A percentile compares a stretch with the other conserved stretches of the same genome.
phyloP scores from a whole-genome alignment of 2,888 invertebrate genomes.

The Ypsolopha sequella region DNA sequence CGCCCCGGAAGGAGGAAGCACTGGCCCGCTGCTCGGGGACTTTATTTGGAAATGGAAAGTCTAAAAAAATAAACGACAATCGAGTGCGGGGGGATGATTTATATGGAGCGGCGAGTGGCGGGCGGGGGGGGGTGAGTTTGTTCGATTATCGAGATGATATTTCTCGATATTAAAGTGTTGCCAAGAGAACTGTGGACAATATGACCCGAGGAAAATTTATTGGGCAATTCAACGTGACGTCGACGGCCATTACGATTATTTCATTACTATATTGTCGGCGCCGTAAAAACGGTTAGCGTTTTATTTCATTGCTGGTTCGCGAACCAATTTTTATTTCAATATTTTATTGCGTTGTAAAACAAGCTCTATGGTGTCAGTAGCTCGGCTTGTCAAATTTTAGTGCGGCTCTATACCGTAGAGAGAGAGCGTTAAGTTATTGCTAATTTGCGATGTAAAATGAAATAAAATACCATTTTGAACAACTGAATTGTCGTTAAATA shows the following conservation, averaged over 20 bases:
- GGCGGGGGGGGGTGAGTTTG: slow-evolving; percentile 21
- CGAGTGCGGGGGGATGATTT: slow-evolving; percentile 57
- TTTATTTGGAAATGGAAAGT: slow-evolving; percentile 71
- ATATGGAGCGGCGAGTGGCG: slow-evolving; percentile 47
- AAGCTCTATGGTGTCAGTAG: slow-evolving; percentile 7
- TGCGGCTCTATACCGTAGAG: background rate
- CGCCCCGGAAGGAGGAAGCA: slow-evolving; percentile 68
- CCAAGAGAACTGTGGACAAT: slow-evolving; percentile 66
- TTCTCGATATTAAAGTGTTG: slow-evolving; percentile 71
- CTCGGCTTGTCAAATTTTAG: background rate
- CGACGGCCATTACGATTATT: slow-evolving; percentile 67
- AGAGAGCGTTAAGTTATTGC: background rate
- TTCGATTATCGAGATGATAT: slow-evolving; percentile 69
- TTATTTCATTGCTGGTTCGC: slow-evolving; percentile 62
- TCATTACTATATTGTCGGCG: slow-evolving; percentile 64
- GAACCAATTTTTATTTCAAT: slow-evolving; percentile 59
- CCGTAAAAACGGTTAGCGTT: slow-evolving; percentile 65
- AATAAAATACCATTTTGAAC: too few relatives aligned
- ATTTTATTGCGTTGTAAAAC: slow-evolving; percentile 65
- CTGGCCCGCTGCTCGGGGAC: slow-evolving; percentile 64
- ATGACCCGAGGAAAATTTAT: slow-evolving; percentile 70
- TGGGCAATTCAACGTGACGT: slow-evolving; percentile 60
- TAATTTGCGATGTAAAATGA: too few relatives aligned
- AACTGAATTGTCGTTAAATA: too few relatives aligned
- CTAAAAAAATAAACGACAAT: slow-evolving; percentile 66